Evolutionary conservation across 2,797 vertebrate genomes (phyloP).

Genomic region (Tenualosa ilisha): DNA sequence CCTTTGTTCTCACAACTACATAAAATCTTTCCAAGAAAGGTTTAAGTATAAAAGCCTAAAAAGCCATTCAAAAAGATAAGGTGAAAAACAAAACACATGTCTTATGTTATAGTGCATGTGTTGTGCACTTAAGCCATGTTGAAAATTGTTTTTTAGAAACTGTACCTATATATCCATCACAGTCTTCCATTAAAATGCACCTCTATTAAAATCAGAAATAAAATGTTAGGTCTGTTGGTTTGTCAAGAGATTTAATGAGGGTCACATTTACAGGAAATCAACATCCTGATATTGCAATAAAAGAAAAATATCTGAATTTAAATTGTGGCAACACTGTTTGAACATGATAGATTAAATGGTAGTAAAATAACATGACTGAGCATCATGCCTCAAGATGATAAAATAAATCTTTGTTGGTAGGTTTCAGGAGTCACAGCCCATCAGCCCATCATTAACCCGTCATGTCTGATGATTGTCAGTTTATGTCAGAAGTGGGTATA

Average conservation of each 20-base stretch:
- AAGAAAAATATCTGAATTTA: neutral
- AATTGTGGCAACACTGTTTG: no score
- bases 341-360: no score
- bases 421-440: no score
- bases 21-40: conserved; percentile 3
- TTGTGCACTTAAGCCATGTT: neutral
- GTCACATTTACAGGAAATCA: no score
- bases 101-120: neutral
- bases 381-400: no score
- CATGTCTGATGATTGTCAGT: no score
- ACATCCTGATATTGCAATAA: neutral
- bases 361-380: no score
- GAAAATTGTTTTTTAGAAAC: neutral
- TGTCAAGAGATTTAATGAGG: no score
- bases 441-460: no score
- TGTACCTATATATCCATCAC: neutral
- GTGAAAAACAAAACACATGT: neutral
- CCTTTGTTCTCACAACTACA: neutral
- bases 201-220: neutral
- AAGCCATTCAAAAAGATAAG: neutral
- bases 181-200: neutral
- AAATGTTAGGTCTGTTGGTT: neutral
- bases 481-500: neutral
- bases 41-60: neutral
- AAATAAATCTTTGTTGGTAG: no score